Base-by-base conservation (phyloP, 2,797 vertebrate species). In the Apogon hyalosoma region DNA sequence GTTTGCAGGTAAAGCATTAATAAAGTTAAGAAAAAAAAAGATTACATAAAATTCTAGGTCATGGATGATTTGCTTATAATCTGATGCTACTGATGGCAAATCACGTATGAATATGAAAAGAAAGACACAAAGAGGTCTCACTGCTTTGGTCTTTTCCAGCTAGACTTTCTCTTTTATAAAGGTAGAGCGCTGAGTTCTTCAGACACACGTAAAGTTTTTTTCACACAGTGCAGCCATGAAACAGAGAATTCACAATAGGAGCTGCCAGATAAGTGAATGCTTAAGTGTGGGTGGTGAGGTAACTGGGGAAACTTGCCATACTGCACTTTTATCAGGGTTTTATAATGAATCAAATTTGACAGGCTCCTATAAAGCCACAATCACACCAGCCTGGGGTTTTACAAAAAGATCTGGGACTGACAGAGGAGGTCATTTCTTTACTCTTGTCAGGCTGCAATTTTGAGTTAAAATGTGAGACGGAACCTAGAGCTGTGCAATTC, bases 61-160 rank as follows among this genome's bases (percentile, higher is more conserved):
- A 59, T 62, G 62, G 70, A 38, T 36, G 58, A 31, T 53, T 58
- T 62, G 45, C 24, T 18, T 80, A 65, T 73, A 62, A 82, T 83
- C 46, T 72, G 76, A 80, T 69, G 64, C 31, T 1, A 69, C 28
- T 82, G 75, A 74, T 50, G 74, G 64, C 68, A 72, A 76, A 57
- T 45, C 63, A 80, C 60, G 49, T 69, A 21, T 28, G 45, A 72
- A 65, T 69, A 61, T 64, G 21, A 71, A 76, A 69, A 64, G 47
- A 77, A 57, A 47, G 55, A 59, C 80, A 83, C 73, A 86, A 77
- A 69, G 62, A 73, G 18, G 13, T 19, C 48, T 53, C 46, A 59
- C 71, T 70, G 62, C 74, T 89, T 86, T 87, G 80, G 63, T 86
- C 54, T 79, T 51, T 54, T 54, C 43, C 61, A 77, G 70, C 12